Evolutionary conservation across 2,888 invertebrate species (phyloP), one percentile per base, ranked within the genome.

Genomic region (Eupithecia abbreviata): DNA sequence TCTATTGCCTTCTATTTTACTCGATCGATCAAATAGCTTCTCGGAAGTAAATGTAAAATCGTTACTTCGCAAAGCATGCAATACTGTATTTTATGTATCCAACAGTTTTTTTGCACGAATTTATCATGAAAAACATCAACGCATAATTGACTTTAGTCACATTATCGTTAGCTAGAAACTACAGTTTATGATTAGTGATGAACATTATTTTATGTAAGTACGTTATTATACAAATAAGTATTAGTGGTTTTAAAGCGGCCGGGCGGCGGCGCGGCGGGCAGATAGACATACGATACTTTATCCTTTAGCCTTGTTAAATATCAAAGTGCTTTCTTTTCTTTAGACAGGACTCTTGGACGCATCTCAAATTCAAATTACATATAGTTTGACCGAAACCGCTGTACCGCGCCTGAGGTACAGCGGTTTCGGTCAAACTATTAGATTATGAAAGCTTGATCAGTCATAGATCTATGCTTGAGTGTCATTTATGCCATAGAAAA

Each of bases 11-110:
- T 2, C 3, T 62, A 51, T 3, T 51, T 10, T 51, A 51, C 0
- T 30, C 62, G 12, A 62, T 10, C 30, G 30, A 62, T 12, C 62
- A 7, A 62, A 62, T 30, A 62, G 30, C 30, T 62, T 62, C 18
- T 62, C 62, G 62, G 62, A 62, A 62, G 62, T 62, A 62, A 30
- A 62, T 30, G 62, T 30, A 30, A 30, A 62, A 30, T 62, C 62
- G 62, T 62, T 30, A 18, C 12, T 30, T 30, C 15, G 15, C n/a
- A 18, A 58, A 62, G 62, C 62, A 62, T 18, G 62, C 62, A 30
- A 62, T 62, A 12, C 62, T 4, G 15, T 42, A 42, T 13, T 66
- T 42, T 15, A 42, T 66, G 42, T 41, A 65, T 65, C 2, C 12
- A 65, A 42, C 42, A 15, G 42, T 15, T 13, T 66, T 65, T 66